A percentile compares a stretch with the other conserved stretches of the same genome.
These are phyloP conservation scores for Orthosia gracilis DNA, from an alignment of 2,888 invertebrate species.

Conservation along the genomic window DNA sequence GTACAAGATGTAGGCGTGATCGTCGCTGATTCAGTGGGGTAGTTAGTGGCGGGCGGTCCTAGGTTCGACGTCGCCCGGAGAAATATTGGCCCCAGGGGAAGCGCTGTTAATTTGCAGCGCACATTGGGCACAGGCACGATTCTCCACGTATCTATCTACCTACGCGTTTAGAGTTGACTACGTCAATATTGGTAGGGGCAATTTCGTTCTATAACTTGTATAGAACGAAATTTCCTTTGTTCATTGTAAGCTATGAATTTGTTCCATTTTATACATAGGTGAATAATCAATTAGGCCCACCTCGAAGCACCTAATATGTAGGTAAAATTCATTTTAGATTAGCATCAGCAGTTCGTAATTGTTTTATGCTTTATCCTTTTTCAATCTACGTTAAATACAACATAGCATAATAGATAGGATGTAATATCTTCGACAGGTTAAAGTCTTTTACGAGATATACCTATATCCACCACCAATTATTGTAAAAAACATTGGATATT, in stretches of 20 bases:
- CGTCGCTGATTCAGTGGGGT: conserved; percentile 90
- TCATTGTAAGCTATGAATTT: conserved; percentile 12
- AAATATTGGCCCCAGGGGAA: conserved; percentile 89
- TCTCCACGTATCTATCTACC: conserved; percentile 83
- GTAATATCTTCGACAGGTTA: neutral
- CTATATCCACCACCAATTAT: conserved; percentile 64
- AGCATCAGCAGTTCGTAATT: too few species aligned
- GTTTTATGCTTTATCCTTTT: too few species aligned
- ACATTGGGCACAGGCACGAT: conserved; percentile 85
- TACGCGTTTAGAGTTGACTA: conserved; percentile 64
- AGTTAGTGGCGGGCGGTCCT: conserved; percentile 89
- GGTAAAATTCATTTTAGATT: neutral
- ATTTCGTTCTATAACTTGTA: conserved; percentile 71
- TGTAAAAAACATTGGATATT: conserved; percentile 68
- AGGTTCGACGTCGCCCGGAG: conserved; percentile 88
- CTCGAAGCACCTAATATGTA: neutral
- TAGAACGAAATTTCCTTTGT: conserved; percentile 55
- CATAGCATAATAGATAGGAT: neutral
- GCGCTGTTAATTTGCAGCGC: conserved; percentile 89
- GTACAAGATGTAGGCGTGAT: conserved; percentile 91
- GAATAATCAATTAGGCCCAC: too few species aligned
- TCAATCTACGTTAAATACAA: too few species aligned
- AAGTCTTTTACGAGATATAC: conserved; percentile 27
- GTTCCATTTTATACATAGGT: neutral
- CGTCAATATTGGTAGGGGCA: conserved; percentile 75